Evolutionary conservation across 2,113 vertebrate genomes (phyloP).

Genomic region (Hemibagrus wyckioides): DNA sequence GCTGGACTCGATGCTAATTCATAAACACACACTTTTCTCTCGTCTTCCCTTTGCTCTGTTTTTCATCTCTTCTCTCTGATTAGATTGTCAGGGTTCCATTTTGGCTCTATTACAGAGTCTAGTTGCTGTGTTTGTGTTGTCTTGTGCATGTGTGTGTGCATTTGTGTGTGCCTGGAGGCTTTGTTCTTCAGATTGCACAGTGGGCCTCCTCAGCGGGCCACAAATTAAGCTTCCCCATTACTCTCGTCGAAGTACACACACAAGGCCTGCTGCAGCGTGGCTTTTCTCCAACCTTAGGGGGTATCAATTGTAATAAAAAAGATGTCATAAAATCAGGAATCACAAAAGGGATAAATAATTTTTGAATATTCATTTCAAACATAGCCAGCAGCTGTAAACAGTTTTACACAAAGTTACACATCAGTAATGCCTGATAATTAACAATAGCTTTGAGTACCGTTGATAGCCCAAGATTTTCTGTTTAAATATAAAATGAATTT

Average conservation of each 20-base stretch:
- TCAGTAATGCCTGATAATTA: not conserved
- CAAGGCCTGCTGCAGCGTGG: not conserved
- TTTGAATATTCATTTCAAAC: not conserved
- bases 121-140: not conserved
- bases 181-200: conserved; percentile 37
- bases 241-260: conserved; percentile 2
- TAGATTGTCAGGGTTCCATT: conserved; percentile 38
- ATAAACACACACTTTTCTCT: not conserved
- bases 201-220: conserved; percentile 31
- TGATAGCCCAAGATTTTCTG: not conserved
- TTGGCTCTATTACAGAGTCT: conserved; percentile 30
- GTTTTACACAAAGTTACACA: not conserved
- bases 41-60: not conserved
- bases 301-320: not conserved
- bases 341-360: not conserved
- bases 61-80: conserved; percentile 18
- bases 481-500: not conserved
- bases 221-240: conserved; percentile 41
- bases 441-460: not conserved
- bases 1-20: conserved; percentile 21
- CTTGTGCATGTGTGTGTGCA: conserved; percentile 2
- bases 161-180: conserved; percentile 25
- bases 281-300: not conserved
- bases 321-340: not conserved
- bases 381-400: not conserved